Conservation (phyloP, 2,113 vertebrate species). For the Protobothrops mucrosquamatus region DNA sequence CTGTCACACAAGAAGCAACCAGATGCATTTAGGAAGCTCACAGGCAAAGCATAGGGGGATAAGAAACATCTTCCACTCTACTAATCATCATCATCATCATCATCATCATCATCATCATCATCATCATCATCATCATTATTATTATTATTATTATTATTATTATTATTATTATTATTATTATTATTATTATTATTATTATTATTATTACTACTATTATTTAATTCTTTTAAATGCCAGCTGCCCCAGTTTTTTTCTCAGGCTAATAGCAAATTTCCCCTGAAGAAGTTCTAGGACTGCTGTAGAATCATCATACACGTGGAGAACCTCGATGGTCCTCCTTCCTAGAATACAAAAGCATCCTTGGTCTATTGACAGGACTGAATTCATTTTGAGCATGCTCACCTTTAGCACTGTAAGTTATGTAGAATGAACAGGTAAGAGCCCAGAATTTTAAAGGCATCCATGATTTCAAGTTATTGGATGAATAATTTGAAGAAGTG, state of each 20-base stretch:
- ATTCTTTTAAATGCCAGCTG: background rate
- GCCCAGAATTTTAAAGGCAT: background rate
- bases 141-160: too few species aligned
- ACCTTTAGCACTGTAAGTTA: background rate
- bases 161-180: too few species aligned
- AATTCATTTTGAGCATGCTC: background rate
- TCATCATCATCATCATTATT: too few species aligned
- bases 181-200: too few species aligned
- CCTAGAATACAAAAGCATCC: background rate
- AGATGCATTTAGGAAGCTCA: background rate
- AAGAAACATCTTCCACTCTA: background rate
- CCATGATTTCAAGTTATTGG: conserved; percentile 12
- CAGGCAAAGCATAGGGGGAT: background rate
- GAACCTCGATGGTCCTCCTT: background rate
- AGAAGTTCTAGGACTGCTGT: background rate
- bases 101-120: too few species aligned
- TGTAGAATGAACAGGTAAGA: background rate
- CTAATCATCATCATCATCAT: background rate
- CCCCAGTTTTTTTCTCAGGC: background rate
- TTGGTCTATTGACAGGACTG: background rate
- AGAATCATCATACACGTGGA: background rate
- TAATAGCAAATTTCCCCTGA: background rate
- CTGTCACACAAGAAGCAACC: background rate
- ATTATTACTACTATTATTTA: background rate
- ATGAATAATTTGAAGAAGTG: conserved; percentile 9